These are phyloP conservation scores for Oncorhynchus masou DNA, from an alignment of 2,113 vertebrate species.

Conservation along the genomic window DNA sequence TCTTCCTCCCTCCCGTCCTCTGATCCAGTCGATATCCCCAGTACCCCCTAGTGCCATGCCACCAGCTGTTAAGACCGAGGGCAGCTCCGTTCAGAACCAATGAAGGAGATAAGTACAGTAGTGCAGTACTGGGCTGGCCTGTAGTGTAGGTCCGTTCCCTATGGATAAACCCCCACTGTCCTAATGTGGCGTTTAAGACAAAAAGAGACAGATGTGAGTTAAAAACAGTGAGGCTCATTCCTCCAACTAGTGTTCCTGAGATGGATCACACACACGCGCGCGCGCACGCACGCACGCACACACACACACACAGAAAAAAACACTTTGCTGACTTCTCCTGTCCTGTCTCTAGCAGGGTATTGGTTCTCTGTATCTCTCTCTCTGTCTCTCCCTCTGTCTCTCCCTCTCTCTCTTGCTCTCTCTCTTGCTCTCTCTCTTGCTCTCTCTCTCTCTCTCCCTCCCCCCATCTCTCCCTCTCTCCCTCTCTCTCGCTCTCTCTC, in stretches of 20 bases:
- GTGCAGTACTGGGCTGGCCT: not conserved
- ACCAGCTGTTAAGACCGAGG: not conserved
- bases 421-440: no score
- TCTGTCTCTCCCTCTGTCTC: no score
- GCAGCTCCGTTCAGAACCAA: not conserved
- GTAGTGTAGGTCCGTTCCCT: not conserved
- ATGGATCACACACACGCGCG: no score
- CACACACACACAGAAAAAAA: no score
- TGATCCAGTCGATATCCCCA: not conserved
- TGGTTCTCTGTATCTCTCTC: not conserved
- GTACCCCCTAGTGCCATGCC: not conserved
- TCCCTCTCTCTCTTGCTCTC: not conserved
- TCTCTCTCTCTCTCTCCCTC: not conserved
- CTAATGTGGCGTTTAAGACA: no score
- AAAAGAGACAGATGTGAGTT: no score
- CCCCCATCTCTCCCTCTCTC: not conserved
- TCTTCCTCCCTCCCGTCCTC: constrained; percentile 28
- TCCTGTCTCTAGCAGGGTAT: no score
- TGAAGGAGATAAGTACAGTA: not conserved
- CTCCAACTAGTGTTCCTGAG: no score
- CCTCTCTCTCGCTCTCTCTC: not conserved
- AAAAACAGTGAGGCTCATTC: no score
- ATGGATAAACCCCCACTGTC: no score
- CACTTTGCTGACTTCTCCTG: no score
- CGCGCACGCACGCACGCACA: no score